Base-by-base conservation (phyloP, 1,140 invertebrate genomes). In the Lepidurus apus region DNA sequence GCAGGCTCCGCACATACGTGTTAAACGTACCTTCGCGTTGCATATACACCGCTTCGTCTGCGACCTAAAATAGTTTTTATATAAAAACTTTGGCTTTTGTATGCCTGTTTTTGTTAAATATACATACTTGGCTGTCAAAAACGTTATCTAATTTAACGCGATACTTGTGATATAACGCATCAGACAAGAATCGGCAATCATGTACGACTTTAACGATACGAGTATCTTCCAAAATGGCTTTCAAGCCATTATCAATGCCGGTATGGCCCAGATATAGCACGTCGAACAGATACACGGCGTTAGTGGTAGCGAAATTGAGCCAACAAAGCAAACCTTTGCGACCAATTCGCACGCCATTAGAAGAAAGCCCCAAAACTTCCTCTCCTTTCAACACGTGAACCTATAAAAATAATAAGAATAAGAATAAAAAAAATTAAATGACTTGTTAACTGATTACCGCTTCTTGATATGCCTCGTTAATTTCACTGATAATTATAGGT, bases 161-260 rank as follows among this genome's bases (percentile, higher is more conserved):
- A n/a, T 77, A 80, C 43, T 80, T 77, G 26, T 80, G 79, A 13
- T 75, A 17, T 17, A 80, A 43, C 6, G 53, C 75, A 43, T 80
- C 79, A 9, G 79, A 76, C 43, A 77, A 42, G 42, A 78, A 80
- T 10, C 79, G 47, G 26, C 79, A 80, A 77, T 80, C 79, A 42
- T 80, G 79, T 21, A 74, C 24, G 9, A 80, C 77, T 76, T 81
- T 81, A 0, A 80, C 7, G 1, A 80, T 43, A n/a, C 42, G 65
- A 3, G 73, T 47, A 26, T 80, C 42, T 7, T 13, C 26, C 5
- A 80, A 77, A 34, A 80, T 45, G 24, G 77, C 75, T 42, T 47
- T 73, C 43, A 80, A 43, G 1, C 79, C 79, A 17, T 24, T 26
- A 24, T 44, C 43, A 21, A 80, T 42, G 8, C 65, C 75, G 7